A percentile compares a stretch with the other conserved stretches of the same genome.
These are phyloP conservation scores for Drymodes brunneopygia DNA, from an alignment of 2,113 vertebrate genomes.

Conservation along the genomic window DNA sequence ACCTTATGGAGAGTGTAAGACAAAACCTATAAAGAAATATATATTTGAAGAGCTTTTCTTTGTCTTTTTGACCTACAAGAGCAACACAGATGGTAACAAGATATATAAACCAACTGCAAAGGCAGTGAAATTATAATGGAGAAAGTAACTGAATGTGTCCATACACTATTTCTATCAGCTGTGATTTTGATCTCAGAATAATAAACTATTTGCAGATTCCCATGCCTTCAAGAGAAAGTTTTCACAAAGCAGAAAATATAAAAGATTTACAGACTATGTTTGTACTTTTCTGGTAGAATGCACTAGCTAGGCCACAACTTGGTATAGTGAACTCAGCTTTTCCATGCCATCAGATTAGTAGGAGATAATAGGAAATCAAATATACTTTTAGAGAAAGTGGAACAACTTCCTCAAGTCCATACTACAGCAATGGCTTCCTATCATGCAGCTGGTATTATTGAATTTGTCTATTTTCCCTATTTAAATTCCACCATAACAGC, in stretches of 20 bases:
- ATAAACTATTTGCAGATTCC: background rate
- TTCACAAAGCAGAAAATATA: background rate
- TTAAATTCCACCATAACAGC: background rate
- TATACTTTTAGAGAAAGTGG: background rate
- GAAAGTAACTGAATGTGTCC: background rate
- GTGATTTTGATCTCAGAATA: background rate
- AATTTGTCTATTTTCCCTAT: background rate
- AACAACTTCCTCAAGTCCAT: background rate
- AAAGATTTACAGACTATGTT: background rate
- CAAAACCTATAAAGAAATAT: background rate
- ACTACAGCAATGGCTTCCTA: background rate
- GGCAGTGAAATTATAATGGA: background rate
- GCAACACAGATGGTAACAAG: background rate
- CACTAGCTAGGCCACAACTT: background rate
- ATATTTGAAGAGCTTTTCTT: background rate
- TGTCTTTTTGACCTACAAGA: background rate
- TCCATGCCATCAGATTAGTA: background rate
- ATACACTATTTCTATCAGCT: background rate
- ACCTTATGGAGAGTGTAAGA: background rate
- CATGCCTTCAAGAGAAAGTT: background rate
- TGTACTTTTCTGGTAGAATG: background rate
- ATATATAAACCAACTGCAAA: background rate
- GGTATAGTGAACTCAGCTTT: background rate
- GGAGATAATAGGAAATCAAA: background rate
- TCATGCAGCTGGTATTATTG: background rate